A percentile compares a stretch with the other conserved stretches of the same genome.
phyloP scores from a whole-genome alignment of 2,797 vertebrate species.

The Euthynnus affinis region DNA sequence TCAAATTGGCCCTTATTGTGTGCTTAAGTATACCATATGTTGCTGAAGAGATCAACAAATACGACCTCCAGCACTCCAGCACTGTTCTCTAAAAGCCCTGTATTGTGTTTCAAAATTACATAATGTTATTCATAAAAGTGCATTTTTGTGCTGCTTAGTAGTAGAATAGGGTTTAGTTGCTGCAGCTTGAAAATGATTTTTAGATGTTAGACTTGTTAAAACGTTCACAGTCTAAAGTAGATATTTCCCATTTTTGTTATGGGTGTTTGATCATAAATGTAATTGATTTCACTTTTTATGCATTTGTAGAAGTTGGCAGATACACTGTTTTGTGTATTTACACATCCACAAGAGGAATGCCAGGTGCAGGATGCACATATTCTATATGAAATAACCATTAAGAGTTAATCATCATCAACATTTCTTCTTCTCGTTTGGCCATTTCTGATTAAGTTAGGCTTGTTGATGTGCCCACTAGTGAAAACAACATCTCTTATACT shows the following conservation, averaged over 20 bases:
- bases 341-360: neutral
- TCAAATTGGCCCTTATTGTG: neutral
- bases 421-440: neutral
- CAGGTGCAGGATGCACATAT: neutral
- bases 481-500: neutral
- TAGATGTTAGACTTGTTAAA: neutral
- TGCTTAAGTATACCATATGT: neutral
- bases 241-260: neutral
- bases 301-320: too few relatives aligned
- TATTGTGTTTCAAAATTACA: neutral
- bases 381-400: neutral
- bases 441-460: neutral
- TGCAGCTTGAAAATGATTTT: neutral
- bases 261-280: neutral
- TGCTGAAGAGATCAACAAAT: neutral
- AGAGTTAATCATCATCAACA: neutral
- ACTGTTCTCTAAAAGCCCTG: neutral
- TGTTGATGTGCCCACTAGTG: neutral
- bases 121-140: neutral
- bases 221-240: neutral
- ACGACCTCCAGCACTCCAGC: too few relatives aligned
- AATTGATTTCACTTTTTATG: neutral
- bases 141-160: neutral
- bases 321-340: neutral
- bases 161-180: neutral